A percentile compares a stretch with the other conserved stretches of the same genome.
Evolutionary conservation across 2,888 invertebrate species (phyloP).

Genomic region (Napeogenes inachia): DNA sequence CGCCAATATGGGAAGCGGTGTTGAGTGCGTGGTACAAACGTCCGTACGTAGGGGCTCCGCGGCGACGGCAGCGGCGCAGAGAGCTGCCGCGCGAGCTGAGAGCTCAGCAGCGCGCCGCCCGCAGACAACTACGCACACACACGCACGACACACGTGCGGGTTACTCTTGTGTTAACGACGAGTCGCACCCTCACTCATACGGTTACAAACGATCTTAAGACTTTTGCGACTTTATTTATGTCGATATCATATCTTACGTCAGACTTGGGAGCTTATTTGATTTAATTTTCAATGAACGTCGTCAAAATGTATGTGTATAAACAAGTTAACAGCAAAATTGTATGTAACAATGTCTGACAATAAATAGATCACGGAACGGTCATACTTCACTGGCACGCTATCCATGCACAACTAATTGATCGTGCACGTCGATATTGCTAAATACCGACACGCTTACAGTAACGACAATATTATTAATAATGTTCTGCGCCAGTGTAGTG

Average conservation of each 20-base stretch:
- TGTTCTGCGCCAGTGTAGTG: no score
- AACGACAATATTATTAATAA: constrained; percentile 20
- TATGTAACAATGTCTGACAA: no score
- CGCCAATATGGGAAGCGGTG: constrained; percentile 73
- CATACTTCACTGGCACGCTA: constrained; percentile 11
- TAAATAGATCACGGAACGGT: no score
- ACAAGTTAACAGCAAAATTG: no score
- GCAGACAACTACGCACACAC: constrained; percentile 44
- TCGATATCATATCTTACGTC: no score
- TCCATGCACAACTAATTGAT: background rate
- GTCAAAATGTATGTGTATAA: no score
- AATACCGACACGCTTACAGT: constrained; percentile 27
- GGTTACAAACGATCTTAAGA: no score
- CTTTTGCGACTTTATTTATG: no score
- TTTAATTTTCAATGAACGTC: no score
- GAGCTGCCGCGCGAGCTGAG: constrained; percentile 79
- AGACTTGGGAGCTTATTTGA: no score
- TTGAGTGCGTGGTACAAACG: constrained; percentile 77
- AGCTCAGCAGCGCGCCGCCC: constrained; percentile 71
- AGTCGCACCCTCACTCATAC: background rate
- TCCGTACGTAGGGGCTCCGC: constrained; percentile 75
- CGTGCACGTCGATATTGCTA: background rate
- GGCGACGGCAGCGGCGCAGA: constrained; percentile 76
- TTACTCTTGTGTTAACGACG: no score
- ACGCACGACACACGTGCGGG: constrained; percentile 52